Evolutionary conservation across 2,888 invertebrate genomes (phyloP).

Genomic region (Chaetoderma sp.): DNA sequence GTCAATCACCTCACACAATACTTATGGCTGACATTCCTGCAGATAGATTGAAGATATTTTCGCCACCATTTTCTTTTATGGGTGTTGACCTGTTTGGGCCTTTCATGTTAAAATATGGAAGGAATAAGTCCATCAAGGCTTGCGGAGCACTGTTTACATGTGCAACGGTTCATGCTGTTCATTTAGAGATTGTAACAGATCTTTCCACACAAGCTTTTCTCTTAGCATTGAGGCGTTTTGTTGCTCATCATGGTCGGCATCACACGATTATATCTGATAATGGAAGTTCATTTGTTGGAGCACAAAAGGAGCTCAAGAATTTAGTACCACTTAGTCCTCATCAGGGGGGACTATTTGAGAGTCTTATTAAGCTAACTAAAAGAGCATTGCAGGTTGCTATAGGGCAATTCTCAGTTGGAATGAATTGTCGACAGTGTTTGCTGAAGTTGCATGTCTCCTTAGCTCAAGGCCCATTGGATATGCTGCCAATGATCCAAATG

Average conservation of each 20-base stretch:
- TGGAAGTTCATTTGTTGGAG: slow-evolving; percentile 5
- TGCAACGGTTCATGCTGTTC: slow-evolving; percentile 4
- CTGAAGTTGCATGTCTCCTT: background rate
- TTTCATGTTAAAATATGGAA: background rate
- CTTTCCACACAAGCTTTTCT: slow-evolving; percentile 7
- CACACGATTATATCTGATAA: background rate
- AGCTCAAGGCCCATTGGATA: slow-evolving; percentile 2
- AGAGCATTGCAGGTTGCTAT: background rate
- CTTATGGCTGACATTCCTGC: background rate
- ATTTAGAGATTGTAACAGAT: background rate
- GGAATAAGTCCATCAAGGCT: background rate
- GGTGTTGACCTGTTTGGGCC: slow-evolving; percentile 15
- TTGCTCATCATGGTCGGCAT: slow-evolving; percentile 1
- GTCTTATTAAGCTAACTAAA: background rate
- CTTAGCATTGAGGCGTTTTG: slow-evolving; percentile 4
- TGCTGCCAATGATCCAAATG: background rate
- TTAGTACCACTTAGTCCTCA: slow-evolving; percentile 1
- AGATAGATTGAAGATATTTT: background rate
- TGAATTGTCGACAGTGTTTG: background rate
- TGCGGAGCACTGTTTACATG: slow-evolving; percentile 12
- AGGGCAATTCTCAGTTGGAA: background rate
- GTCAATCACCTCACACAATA: background rate
- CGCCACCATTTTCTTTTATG: background rate
- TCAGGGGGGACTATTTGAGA: background rate
- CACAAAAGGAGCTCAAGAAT: background rate